These are phyloP conservation scores for Natrix natrix DNA, from an alignment of 2,797 vertebrate species.

Conservation along the genomic window DNA sequence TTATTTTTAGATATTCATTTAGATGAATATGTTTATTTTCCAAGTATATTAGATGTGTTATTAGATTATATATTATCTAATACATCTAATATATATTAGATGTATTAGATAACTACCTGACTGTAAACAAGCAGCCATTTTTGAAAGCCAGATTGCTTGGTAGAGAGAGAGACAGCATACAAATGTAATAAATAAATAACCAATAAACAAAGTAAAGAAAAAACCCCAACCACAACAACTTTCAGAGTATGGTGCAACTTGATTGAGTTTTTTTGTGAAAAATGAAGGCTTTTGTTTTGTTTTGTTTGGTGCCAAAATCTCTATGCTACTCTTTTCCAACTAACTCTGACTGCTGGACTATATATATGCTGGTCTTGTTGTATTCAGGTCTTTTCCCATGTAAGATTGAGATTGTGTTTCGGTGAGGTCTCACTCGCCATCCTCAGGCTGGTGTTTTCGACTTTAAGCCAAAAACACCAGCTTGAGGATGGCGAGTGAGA, in stretches of 20 bases:
- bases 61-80: too few relatives aligned
- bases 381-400: too few relatives aligned
- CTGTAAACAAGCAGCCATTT: not conserved
- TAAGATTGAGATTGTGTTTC: too few relatives aligned
- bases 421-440: too few relatives aligned
- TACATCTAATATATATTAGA: not conserved
- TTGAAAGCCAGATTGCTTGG: not conserved
- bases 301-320: not conserved
- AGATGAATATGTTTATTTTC: too few relatives aligned
- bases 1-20: too few relatives aligned
- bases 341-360: not conserved
- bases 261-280: not conserved
- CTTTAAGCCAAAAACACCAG: too few relatives aligned
- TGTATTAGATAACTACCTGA: not conserved
- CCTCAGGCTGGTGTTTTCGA: too few relatives aligned
- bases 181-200: not conserved
- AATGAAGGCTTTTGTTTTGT: not conserved
- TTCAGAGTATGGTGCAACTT: not conserved
- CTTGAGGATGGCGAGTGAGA: too few relatives aligned
- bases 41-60: not conserved
- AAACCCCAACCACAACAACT: not conserved
- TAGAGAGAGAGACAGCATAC: not conserved
- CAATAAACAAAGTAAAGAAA: not conserved
- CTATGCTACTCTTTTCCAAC: not conserved
- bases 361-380: too few relatives aligned